A percentile compares a stretch with the other conserved stretches of the same genome.
Conservation (phyloP, 2,888 invertebrate species). For the Hipparchia semele region DNA sequence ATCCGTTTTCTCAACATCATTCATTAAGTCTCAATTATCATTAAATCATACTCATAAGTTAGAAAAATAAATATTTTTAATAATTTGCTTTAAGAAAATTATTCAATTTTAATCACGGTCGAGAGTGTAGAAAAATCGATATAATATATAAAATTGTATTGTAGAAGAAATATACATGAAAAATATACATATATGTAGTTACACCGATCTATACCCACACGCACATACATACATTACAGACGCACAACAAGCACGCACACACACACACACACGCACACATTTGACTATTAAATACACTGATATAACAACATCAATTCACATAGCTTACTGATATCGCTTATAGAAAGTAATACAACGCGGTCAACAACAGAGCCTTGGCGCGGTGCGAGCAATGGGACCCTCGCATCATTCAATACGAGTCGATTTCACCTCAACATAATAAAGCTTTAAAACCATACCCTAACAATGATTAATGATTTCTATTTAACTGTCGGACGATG, state of each 20-base stretch:
- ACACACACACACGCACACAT: neutral
- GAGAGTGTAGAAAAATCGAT: neutral
- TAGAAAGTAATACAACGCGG: neutral
- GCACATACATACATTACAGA: neutral
- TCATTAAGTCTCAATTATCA: no score
- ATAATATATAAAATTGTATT: neutral
- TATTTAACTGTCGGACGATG: no score
- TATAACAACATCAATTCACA: neutral
- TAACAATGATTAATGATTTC: no score
- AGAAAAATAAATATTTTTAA: no score
- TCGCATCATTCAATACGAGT: no score
- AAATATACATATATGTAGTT: conserved; percentile 15
- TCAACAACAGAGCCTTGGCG: neutral
- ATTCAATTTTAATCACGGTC: no score
- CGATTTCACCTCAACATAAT: no score
- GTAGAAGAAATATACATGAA: conserved; percentile 9
- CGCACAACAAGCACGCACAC: neutral
- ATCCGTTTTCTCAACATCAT: no score
- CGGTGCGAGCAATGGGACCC: no score
- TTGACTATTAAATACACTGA: conserved; percentile 16
- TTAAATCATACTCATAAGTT: no score
- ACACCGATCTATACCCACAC: conserved; percentile 4
- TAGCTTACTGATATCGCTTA: neutral
- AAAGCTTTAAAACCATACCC: no score
- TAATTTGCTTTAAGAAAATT: no score